phyloP scores from a whole-genome alignment of 2,113 vertebrate genomes.

The Ptyas mucosa region DNA sequence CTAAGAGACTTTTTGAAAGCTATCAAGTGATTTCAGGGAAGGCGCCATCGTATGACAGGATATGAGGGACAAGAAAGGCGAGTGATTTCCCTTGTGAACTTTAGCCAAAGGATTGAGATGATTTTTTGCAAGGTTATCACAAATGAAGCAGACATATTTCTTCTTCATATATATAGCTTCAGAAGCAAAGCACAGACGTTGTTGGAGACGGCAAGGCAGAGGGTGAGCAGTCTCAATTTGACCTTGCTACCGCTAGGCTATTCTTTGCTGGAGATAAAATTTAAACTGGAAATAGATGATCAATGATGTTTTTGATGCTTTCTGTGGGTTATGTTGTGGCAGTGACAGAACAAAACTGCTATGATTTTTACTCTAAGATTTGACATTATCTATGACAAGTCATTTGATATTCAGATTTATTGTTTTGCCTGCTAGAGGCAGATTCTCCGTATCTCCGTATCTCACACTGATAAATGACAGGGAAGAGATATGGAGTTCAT shows the following conservation, averaged over 20 bases:
- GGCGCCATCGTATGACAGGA: neutral
- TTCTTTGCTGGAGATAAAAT: neutral
- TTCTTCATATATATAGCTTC: neutral
- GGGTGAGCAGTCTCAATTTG: neutral
- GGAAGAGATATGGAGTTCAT: constrained; percentile 35
- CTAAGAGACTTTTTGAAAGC: neutral
- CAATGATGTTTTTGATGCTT: neutral
- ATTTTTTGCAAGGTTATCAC: neutral
- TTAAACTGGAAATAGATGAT: constrained; percentile 13
- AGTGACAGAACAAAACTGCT: constrained; percentile 7
- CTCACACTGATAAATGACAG: constrained; percentile 42
- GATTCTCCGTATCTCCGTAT: constrained; percentile 50
- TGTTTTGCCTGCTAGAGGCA: constrained; percentile 44
- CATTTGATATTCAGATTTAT: constrained; percentile 44
- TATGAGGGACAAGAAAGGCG: neutral
- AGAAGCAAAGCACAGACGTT: neutral
- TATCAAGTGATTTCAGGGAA: neutral
- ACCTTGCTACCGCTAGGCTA: neutral
- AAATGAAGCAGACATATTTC: neutral
- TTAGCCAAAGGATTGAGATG: neutral
- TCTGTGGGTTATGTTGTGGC: neutral
- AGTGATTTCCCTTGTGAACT: neutral
- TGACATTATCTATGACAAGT: constrained; percentile 13
- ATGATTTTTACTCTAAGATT: constrained; percentile 17
- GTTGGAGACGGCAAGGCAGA: neutral